These are phyloP conservation scores for Gymnoscopelus microlampas DNA, from an alignment of 2,797 vertebrate species.

Conservation along the genomic window DNA sequence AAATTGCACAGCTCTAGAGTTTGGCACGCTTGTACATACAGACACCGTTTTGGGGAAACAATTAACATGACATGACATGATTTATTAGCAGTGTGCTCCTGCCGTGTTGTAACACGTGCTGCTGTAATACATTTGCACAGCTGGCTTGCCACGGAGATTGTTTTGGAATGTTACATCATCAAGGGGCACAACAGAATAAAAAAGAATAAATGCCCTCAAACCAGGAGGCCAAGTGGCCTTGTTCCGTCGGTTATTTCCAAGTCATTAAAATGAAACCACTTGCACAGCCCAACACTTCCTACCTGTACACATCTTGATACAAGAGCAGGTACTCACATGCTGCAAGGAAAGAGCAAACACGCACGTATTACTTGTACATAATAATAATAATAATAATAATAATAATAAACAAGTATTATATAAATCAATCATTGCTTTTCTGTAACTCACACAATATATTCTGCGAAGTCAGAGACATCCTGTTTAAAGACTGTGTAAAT, in stretches of 20 bases:
- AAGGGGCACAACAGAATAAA: neutral
- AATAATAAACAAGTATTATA: constrained; percentile 1
- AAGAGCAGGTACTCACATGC: constrained; percentile 77
- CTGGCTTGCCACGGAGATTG: constrained; percentile 64
- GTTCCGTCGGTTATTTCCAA: neutral
- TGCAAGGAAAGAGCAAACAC: constrained; percentile 52
- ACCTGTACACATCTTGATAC: neutral
- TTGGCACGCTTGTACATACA: constrained; percentile 68
- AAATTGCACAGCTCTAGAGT: constrained; percentile 72
- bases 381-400: too few relatives aligned
- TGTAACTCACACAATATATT: too few relatives aligned
- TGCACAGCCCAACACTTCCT: constrained; percentile 7
- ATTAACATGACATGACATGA: constrained; percentile 83
- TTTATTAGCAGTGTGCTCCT: constrained; percentile 78
- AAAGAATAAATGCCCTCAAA: neutral
- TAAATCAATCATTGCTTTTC: neutral
- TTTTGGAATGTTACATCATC: constrained; percentile 59
- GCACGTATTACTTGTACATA: neutral
- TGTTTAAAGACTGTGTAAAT: neutral
- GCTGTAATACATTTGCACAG: constrained; percentile 79
- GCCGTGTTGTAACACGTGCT: constrained; percentile 49
- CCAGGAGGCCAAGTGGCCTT: constrained; percentile 15
- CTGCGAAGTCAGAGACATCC: too few relatives aligned
- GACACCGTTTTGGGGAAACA: constrained; percentile 81
- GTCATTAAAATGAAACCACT: constrained; percentile 16